Percentiles rank a stretch among this genome's conserved stretches.
phyloP scores from a whole-genome alignment of 2,113 vertebrate genomes.

The Sitta europaea region DNA sequence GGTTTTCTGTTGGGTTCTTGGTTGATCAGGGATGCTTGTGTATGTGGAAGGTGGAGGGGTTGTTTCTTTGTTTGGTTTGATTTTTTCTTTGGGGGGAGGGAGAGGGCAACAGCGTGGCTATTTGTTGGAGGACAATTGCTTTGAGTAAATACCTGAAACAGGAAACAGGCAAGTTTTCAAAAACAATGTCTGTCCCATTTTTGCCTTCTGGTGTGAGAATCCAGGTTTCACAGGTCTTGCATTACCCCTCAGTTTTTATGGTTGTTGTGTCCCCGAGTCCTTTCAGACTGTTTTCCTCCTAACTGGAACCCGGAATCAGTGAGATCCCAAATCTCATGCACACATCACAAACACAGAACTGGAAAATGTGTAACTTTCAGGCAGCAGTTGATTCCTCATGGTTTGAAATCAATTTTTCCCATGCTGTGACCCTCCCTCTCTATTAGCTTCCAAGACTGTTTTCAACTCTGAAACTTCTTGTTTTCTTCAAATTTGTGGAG shows the following conservation, averaged over 20 bases:
- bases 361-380: background rate
- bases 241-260: background rate
- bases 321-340: background rate
- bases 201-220: background rate
- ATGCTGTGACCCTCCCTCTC: background rate
- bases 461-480: background rate
- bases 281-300: background rate
- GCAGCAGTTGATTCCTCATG: background rate
- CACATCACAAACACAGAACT: background rate
- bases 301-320: background rate
- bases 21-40: fast-evolving
- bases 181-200: background rate
- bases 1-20: background rate
- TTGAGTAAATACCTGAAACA: background rate
- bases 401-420: background rate
- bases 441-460: background rate
- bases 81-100: background rate
- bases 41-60: background rate
- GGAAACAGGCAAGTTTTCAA: background rate
- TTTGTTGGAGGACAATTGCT: background rate
- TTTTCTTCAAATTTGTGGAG: background rate
- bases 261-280: background rate
- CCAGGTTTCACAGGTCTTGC: background rate
- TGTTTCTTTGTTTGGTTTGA: background rate
- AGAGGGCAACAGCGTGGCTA: fast-evolving